phyloP scores from a whole-genome alignment of 2,888 invertebrate species.

The Polymixis flavicincta region DNA sequence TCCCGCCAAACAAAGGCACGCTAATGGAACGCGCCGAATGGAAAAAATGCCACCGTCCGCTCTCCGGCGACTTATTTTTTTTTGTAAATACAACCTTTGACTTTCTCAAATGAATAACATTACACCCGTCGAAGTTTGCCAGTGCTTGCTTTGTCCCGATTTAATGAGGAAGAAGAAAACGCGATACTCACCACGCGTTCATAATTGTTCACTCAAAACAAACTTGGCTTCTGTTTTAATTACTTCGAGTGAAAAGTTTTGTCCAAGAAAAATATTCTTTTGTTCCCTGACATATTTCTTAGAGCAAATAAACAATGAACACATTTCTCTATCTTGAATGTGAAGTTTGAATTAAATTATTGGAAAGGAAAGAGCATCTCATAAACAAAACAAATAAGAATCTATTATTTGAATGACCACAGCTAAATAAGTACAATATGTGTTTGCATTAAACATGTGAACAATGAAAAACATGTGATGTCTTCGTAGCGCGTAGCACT shows the following conservation, averaged over 20 bases:
- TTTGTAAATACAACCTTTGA: conserved; percentile 90
- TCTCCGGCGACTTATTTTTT: conserved; percentile 89
- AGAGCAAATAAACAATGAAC: conserved; percentile 40
- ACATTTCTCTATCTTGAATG: conserved; percentile 39
- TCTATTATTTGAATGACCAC: neutral
- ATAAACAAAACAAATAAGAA: neutral
- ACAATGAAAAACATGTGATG: neutral
- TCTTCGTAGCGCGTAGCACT: conserved; percentile 63
- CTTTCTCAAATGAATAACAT: conserved; percentile 90
- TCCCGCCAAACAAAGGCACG: conserved; percentile 91
- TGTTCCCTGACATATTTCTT: conserved; percentile 65
- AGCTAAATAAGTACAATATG: conserved; percentile 6
- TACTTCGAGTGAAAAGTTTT: conserved; percentile 79
- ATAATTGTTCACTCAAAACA: conserved; percentile 84
- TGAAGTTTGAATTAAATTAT: conserved; percentile 36
- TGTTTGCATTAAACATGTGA: neutral
- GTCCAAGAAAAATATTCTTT: conserved; percentile 69
- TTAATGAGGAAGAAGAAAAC: conserved; percentile 86
- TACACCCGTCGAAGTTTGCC: conserved; percentile 87
- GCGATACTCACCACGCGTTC: conserved; percentile 79
- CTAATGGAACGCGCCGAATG: conserved; percentile 91
- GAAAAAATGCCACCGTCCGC: conserved; percentile 91
- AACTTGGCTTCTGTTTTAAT: conserved; percentile 81
- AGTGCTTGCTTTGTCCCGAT: conserved; percentile 85
- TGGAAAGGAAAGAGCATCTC: conserved; percentile 16